Evolutionary conservation across 1,140 invertebrate species (phyloP).

Genomic region (Penaeus chinensis): DNA sequence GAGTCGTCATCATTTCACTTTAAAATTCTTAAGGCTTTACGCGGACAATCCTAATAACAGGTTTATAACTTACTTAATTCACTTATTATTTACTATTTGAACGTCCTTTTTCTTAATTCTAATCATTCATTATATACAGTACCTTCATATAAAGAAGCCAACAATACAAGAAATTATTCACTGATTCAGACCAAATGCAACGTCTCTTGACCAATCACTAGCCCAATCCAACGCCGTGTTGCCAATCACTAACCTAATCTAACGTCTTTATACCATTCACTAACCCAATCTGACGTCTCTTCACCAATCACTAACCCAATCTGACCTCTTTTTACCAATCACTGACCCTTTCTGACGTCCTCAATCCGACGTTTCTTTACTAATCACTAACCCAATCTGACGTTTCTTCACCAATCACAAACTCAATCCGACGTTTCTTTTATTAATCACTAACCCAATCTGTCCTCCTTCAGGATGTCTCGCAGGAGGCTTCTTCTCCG

Average conservation of each 20-base stretch:
- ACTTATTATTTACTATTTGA: background rate
- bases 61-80: background rate
- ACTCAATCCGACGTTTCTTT: too few relatives aligned
- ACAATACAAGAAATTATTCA: background rate
- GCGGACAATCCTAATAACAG: too few relatives aligned
- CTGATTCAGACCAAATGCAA: background rate
- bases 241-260: too few relatives aligned
- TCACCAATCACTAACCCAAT: background rate
- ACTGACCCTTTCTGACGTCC: too few relatives aligned
- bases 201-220: too few relatives aligned
- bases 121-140: background rate
- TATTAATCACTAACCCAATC: background rate
- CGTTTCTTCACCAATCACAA: too few relatives aligned
- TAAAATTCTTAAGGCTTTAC: background rate
- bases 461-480: slow-evolving; percentile 50
- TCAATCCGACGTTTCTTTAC: too few relatives aligned
- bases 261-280: too few relatives aligned
- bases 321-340: background rate
- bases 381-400: too few relatives aligned
- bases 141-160: background rate
- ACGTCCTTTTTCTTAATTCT: background rate
- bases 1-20: background rate
- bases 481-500: slow-evolving; percentile 57
- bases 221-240: too few relatives aligned
- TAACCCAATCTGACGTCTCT: too few relatives aligned